Conservation (phyloP, 1,140 invertebrate species). For the Vanessa tameamea region DNA sequence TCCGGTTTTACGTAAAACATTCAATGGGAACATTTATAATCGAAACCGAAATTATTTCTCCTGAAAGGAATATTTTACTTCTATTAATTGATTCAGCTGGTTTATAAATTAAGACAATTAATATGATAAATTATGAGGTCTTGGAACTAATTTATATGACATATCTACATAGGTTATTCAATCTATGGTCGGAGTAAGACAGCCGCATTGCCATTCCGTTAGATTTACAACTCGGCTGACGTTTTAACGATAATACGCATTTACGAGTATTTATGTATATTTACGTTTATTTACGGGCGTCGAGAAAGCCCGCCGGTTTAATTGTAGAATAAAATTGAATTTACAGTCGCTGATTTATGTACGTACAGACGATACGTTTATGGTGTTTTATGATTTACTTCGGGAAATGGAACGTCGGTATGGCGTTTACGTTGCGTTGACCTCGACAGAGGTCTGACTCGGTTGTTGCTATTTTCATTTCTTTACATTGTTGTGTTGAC, state of each 20-base stretch:
- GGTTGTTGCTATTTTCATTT: neutral
- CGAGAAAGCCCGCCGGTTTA: constrained; percentile 76
- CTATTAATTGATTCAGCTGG: neutral
- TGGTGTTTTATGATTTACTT: constrained; percentile 56
- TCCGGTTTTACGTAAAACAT: neutral
- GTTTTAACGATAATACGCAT: constrained; percentile 80
- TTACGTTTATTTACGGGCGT: constrained; percentile 71
- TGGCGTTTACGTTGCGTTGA: constrained; percentile 29
- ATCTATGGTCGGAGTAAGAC: constrained; percentile 44
- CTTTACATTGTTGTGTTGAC: neutral
- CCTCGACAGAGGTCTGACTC: neutral
- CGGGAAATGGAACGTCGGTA: constrained; percentile 42
- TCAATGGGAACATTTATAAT: neutral
- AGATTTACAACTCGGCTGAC: constrained; percentile 73
- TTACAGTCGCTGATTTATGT: constrained; percentile 72
- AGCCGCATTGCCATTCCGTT: constrained; percentile 52
- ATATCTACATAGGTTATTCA: constrained; percentile 35
- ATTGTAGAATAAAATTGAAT: constrained; percentile 81
- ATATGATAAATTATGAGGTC: constrained; percentile 2
- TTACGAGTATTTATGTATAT: constrained; percentile 77
- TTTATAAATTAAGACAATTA: neutral
- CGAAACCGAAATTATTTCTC: neutral
- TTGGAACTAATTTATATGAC: constrained; percentile 3
- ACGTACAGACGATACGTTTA: constrained; percentile 52
- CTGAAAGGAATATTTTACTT: neutral